Percentiles rank a stretch among this genome's conserved stretches.
These are phyloP conservation scores for Aplidium turbinatum DNA, from an alignment of 23 tunicate species.

Conservation along the genomic window DNA sequence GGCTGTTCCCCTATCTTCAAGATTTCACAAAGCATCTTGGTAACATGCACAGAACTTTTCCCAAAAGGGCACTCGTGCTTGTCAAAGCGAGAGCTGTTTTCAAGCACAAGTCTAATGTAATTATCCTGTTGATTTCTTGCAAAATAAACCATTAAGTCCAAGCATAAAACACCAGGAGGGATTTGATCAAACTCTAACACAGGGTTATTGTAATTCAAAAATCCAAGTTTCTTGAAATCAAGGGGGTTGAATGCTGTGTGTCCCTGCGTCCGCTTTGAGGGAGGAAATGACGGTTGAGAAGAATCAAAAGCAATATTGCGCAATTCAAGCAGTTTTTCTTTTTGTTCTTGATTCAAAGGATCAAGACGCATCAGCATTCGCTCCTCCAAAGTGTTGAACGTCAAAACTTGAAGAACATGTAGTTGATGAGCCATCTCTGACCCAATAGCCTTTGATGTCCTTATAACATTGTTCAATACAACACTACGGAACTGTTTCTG, in stretches of 20 bases:
- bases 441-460: constrained; percentile 63
- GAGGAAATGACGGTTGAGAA: constrained; percentile 29
- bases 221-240: constrained; percentile 84
- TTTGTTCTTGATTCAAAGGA: constrained; percentile 33
- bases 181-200: constrained; percentile 56
- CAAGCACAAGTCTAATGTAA: constrained; percentile 68
- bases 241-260: constrained; percentile 46
- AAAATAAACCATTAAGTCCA: constrained; percentile 83
- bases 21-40: constrained; percentile 82
- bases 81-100: constrained; percentile 76
- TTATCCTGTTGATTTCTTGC: constrained; percentile 86
- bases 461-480: constrained; percentile 68
- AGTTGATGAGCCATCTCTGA: constrained; percentile 95
- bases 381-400: constrained; percentile 75
- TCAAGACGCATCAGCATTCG: constrained; percentile 52
- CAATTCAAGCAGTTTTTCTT: constrained; percentile 62
- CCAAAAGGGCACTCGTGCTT: constrained; percentile 92
- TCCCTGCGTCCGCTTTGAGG: constrained; percentile 35
- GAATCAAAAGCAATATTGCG: constrained; percentile 76
- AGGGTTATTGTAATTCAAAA: constrained; percentile 63
- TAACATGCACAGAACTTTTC: constrained; percentile 60
- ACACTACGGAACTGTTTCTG: constrained; percentile 85
- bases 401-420: constrained; percentile 82
- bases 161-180: constrained; percentile 71
- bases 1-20: constrained; percentile 92